Percentiles rank a stretch among this genome's conserved stretches.
Conservation (phyloP, 2,797 vertebrate genomes). For the Anniella stebbinsi region DNA sequence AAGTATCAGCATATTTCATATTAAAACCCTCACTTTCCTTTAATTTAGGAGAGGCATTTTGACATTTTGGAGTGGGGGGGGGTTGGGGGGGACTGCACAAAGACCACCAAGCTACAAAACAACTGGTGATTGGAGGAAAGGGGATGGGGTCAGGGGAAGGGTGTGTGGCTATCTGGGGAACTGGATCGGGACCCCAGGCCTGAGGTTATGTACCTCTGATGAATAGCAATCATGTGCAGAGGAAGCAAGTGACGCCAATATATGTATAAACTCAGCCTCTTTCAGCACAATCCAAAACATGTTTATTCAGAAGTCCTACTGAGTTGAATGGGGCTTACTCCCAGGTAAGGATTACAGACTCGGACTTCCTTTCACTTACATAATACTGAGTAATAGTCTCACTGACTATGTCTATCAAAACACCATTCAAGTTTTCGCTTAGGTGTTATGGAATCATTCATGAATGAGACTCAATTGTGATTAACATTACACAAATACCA, state of each 20-base stretch:
- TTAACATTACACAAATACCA: neutral
- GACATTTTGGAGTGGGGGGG: too few species aligned
- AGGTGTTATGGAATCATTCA: neutral
- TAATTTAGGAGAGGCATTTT: too few species aligned
- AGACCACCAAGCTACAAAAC: too few species aligned
- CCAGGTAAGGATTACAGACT: neutral
- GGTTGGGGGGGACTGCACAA: too few species aligned
- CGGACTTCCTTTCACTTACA: conserved; percentile 23
- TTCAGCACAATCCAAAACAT: neutral
- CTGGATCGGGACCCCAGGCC: too few species aligned
- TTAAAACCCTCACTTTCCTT: too few species aligned
- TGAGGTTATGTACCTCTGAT: too few species aligned
- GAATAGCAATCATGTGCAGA: neutral
- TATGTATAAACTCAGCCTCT: neutral
- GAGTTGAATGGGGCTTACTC: neutral
- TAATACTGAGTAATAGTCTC: neutral
- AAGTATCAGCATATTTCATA: too few species aligned
- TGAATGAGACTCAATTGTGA: neutral
- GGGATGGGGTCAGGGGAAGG: too few species aligned
- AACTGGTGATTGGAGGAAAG: too few species aligned
- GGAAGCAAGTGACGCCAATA: neutral
- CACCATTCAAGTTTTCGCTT: neutral
- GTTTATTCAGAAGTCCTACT: neutral
- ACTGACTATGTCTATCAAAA: neutral
- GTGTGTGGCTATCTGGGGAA: too few species aligned